A percentile compares a stretch with the other conserved stretches of the same genome.
Evolutionary conservation across 2,113 vertebrate genomes (phyloP).

Genomic region (Cariama cristata): DNA sequence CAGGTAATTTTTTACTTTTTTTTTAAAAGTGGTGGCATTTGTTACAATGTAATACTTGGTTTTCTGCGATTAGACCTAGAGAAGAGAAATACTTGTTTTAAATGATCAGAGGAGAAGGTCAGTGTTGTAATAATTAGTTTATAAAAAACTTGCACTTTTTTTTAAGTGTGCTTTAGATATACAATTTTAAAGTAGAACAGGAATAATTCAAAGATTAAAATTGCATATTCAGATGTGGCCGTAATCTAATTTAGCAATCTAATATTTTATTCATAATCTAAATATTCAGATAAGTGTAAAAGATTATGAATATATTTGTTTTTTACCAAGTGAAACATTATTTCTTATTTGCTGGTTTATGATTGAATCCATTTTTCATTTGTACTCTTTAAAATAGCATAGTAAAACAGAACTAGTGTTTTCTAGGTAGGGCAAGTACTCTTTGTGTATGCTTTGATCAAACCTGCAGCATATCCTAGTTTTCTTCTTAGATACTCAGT

Average conservation of each 20-base stretch:
- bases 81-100: background rate
- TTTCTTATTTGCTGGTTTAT: background rate
- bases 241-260: background rate
- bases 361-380: background rate
- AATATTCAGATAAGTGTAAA: background rate
- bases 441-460: background rate
- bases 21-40: background rate
- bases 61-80: background rate
- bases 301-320: background rate
- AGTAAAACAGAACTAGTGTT: background rate
- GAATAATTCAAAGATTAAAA: background rate
- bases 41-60: background rate
- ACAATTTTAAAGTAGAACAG: background rate
- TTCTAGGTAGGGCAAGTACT: background rate
- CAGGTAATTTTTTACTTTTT: background rate
- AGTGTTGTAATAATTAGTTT: background rate
- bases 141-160: background rate
- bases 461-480: background rate
- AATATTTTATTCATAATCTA: background rate
- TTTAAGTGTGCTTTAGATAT: background rate
- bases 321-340: background rate
- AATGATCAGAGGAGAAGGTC: background rate
- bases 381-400: background rate
- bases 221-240: background rate
- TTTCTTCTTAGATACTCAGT: background rate